Evolutionary conservation across 2,888 invertebrate genomes (phyloP).

Genomic region (Drosophila infuscata): DNA sequence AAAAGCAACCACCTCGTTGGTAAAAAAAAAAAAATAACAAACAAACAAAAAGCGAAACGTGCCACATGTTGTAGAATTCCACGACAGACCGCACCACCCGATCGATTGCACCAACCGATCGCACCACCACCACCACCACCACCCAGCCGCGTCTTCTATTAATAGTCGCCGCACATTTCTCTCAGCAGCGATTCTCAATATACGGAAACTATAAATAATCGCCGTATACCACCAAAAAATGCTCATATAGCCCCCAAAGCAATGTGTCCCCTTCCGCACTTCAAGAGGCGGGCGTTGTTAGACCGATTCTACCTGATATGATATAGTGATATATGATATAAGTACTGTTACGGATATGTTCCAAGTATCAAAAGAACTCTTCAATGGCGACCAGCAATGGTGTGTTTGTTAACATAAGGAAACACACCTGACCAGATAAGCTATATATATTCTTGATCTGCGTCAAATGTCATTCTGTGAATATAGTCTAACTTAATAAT

Average conservation of each 20-base stretch:
- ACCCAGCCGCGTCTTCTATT: slow-evolving; percentile 27
- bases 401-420: background rate
- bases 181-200: slow-evolving; percentile 30
- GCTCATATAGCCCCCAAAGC: background rate
- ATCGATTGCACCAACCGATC: background rate
- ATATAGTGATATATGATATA: background rate
- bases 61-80: slow-evolving; percentile 32
- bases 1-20: slow-evolving; percentile 10
- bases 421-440: background rate
- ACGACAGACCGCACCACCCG: slow-evolving; percentile 6
- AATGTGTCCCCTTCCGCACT: background rate
- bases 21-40: background rate
- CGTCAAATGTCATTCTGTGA: background rate
- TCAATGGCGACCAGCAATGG: background rate
- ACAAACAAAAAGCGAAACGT: slow-evolving; percentile 14
- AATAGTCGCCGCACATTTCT: slow-evolving; percentile 28
- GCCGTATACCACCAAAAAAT: slow-evolving; percentile 7
- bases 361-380: background rate
- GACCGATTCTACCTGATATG: background rate
- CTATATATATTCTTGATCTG: background rate
- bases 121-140: background rate
- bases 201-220: slow-evolving; percentile 61
- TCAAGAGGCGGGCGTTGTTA: background rate
- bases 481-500: background rate
- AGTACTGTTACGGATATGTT: no score